These are phyloP conservation scores for Hemiprocne comata DNA, from an alignment of 2,113 vertebrate species.

Conservation along the genomic window DNA sequence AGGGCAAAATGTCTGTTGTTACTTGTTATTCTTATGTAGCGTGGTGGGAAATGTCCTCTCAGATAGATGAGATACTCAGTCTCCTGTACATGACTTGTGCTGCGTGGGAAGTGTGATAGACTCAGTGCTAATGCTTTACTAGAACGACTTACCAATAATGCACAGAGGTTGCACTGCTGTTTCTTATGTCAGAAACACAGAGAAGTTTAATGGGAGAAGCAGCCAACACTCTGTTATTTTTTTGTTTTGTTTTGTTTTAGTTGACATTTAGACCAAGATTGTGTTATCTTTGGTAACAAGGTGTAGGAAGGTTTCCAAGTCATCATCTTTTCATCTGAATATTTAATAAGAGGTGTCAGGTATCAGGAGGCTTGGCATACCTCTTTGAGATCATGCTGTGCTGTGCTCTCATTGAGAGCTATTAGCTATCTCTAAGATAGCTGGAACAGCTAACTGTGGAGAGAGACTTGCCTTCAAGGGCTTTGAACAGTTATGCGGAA, in stretches of 20 bases:
- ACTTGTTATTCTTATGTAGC: not conserved
- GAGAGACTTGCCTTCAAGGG: not conserved
- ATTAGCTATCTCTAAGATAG: not conserved
- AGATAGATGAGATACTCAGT: not conserved
- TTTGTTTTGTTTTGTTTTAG: not conserved
- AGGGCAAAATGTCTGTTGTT: not conserved
- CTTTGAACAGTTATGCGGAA: not conserved
- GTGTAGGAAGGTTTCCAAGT: not conserved
- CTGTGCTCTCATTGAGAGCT: not conserved
- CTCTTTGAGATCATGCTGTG: not conserved
- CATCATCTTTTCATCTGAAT: not conserved
- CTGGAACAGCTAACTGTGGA: not conserved
- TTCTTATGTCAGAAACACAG: not conserved
- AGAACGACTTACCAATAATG: not conserved
- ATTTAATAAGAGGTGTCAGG: not conserved
- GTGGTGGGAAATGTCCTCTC: not conserved
- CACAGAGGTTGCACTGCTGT: not conserved
- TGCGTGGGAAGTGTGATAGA: not conserved
- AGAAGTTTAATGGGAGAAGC: not conserved
- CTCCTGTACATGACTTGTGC: not conserved
- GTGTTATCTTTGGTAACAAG: not conserved
- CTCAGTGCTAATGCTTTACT: not conserved
- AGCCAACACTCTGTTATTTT: not conserved
- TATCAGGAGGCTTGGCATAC: not conserved
- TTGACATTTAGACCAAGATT: not conserved